Percentiles rank a stretch among this genome's conserved stretches.
Evolutionary conservation across 2,113 vertebrate genomes (phyloP).

Genomic region (Vidua macroura): DNA sequence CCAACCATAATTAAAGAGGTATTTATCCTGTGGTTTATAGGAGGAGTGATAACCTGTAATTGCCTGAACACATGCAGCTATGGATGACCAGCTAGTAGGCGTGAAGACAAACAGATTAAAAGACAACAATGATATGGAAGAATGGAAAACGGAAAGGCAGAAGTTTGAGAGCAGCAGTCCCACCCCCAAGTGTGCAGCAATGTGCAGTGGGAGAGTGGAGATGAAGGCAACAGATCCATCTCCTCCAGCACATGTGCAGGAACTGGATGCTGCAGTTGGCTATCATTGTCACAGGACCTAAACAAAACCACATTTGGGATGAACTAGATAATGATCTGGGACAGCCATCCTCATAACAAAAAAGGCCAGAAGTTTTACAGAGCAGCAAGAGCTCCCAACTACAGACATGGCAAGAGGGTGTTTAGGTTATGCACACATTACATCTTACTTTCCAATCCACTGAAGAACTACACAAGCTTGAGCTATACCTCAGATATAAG

Average conservation of each 20-base stretch:
- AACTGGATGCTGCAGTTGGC: not conserved
- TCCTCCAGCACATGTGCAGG: not conserved
- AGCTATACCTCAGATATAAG: not conserved
- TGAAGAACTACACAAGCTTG: not conserved
- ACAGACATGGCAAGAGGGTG: not conserved
- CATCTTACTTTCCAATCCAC: not conserved
- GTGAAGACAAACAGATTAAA: not conserved
- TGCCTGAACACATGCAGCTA: not conserved
- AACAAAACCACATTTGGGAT: not conserved
- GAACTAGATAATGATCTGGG: not conserved
- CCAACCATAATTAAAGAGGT: not conserved
- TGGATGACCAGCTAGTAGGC: not conserved
- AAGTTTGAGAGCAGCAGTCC: not conserved
- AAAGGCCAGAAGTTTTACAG: not conserved
- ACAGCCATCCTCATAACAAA: not conserved
- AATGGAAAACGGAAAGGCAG: not conserved
- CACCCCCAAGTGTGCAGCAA: accelerated
- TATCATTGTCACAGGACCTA: not conserved
- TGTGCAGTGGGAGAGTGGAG: not conserved
- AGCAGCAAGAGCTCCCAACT: not conserved
- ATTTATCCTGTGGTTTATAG: not conserved
- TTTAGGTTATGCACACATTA: not conserved
- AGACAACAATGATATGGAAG: not conserved
- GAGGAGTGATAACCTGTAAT: not conserved
- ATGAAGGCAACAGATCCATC: not conserved